Conservation (phyloP, 1,140 invertebrate genomes). For the Acromyrmex echinatior region DNA sequence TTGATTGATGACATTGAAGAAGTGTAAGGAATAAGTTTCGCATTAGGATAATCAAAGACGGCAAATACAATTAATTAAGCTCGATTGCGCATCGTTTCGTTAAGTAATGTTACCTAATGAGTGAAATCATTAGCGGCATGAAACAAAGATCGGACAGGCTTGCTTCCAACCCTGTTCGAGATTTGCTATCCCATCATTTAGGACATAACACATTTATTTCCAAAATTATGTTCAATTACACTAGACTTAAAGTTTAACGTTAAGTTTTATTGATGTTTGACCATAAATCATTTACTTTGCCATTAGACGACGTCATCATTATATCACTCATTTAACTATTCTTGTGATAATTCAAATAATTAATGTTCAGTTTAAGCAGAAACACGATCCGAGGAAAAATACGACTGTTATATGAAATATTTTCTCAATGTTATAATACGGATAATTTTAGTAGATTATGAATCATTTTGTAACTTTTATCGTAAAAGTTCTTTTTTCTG, state of each 20-base stretch:
- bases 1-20: neutral
- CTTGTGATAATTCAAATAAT: neutral
- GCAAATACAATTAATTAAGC: conserved; percentile 76
- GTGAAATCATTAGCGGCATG: conserved; percentile 75
- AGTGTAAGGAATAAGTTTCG: neutral
- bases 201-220: conserved; percentile 57
- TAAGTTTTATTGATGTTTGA: conserved; percentile 21
- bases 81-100: conserved; percentile 67
- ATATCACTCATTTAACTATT: conserved; percentile 18
- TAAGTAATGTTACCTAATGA: conserved; percentile 73
- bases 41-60: conserved; percentile 71
- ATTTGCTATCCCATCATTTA: conserved; percentile 38
- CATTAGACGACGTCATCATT: neutral
- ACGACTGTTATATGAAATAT: neutral
- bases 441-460: neutral
- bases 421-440: neutral
- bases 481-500: neutral
- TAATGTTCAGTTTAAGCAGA: neutral
- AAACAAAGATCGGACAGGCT: conserved; percentile 65
- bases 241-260: neutral
- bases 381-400: neutral
- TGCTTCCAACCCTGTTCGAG: neutral
- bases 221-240: conserved; percentile 58
- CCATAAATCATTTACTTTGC: conserved; percentile 17
- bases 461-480: neutral